A percentile compares a stretch with the other conserved stretches of the same genome.
phyloP scores from a whole-genome alignment of 1,140 invertebrate genomes.

The Euwallacea fornicatus region DNA sequence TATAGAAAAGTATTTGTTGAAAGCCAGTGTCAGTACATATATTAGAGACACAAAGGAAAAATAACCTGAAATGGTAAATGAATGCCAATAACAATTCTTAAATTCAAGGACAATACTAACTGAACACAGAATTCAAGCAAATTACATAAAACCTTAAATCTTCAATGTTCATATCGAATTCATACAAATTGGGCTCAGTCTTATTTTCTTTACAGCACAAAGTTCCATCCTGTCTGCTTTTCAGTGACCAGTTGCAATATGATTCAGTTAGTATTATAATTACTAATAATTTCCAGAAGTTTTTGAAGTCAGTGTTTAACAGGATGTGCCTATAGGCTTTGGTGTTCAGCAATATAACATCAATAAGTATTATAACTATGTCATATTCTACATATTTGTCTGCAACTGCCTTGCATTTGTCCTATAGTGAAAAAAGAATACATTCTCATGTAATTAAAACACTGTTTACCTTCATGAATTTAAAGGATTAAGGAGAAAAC shows the following conservation, averaged over 20 bases:
- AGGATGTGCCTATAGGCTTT: slow-evolving; percentile 82
- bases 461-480: slow-evolving; percentile 19
- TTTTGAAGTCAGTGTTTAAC: slow-evolving; percentile 73
- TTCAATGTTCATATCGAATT: slow-evolving; percentile 44
- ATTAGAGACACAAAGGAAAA: slow-evolving; percentile 40
- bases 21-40: slow-evolving; percentile 44
- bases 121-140: slow-evolving; percentile 46
- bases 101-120: slow-evolving; percentile 21
- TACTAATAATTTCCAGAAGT: slow-evolving; percentile 64
- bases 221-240: slow-evolving; percentile 44
- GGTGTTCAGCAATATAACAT: slow-evolving; percentile 75
- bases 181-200: slow-evolving; percentile 50
- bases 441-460: slow-evolving; percentile 16
- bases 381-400: slow-evolving; percentile 92
- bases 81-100: slow-evolving; percentile 3
- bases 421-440: slow-evolving; percentile 58
- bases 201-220: slow-evolving; percentile 26
- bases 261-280: slow-evolving; percentile 62
- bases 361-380: slow-evolving; percentile 78
- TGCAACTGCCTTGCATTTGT: slow-evolving; percentile 69
- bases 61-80: slow-evolving; percentile 41
- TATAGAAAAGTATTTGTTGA: slow-evolving; percentile 43
- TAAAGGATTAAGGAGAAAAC: neutral
- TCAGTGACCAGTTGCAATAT: slow-evolving; percentile 58
- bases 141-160: slow-evolving; percentile 49